Evolutionary conservation across 2,797 vertebrate genomes (phyloP), one percentile per base, ranked within the genome.

Genomic region (Octomys mimax): DNA sequence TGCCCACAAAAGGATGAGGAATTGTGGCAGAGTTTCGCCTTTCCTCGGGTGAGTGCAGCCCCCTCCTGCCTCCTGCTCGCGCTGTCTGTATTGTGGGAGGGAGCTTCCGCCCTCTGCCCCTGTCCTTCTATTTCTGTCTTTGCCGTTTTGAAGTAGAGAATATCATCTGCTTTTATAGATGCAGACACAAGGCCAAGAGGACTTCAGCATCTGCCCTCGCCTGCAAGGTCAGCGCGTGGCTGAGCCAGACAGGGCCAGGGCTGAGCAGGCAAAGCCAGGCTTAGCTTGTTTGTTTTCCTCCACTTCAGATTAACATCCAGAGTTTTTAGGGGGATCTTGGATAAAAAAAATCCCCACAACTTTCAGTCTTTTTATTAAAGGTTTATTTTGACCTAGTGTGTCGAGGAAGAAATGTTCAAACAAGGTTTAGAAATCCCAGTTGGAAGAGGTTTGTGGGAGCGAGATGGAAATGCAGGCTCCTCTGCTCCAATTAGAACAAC

Each of bases 401-500:
- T 87, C 71, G 33, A 24, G 89, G 64, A 70, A 87, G 52, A 66
- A 78, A 80, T 80, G 39, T 86, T 91, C 46, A 7, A 80, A 79
- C 68, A 68, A 57, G 85, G 92, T 59, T 46, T 33, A 10, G 6
- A 71, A 59, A 79, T 86, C 73, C 78, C 18, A 8, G 33, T 88
- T 54, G 88, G 81, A 89, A 95, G 80, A 92, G 68, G 73, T 73
- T 93, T 89, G 71, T 66, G 28, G 79, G 57, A 81, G 28, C 3
- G 26, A 89, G 89, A 87, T 59, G 87, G 90, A 92, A 95, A 96
- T 79, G 33, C 33, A 83, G 70, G 14, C 68, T 73, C 94, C 95
- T 86, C 90, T 75, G 88, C 92, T 86, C 88, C 94, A 92, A 61
- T 93, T 80, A 94, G 89, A 87, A 84, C 39, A 87, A 84, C 39